phyloP scores from a whole-genome alignment of 2,888 invertebrate genomes.

The Adineta ricciae region DNA sequence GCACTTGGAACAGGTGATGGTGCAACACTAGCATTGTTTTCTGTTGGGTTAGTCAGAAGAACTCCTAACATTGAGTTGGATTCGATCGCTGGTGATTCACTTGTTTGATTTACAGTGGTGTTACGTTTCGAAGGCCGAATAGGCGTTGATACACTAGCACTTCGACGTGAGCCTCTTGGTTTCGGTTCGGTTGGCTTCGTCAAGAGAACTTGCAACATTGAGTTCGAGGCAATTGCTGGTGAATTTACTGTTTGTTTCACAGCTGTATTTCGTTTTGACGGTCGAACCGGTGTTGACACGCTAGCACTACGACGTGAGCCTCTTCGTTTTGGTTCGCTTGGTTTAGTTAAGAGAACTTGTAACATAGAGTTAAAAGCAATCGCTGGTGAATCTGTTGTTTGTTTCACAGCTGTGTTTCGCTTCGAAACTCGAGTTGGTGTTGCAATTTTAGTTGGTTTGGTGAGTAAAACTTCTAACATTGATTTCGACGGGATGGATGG shows the following conservation, averaged over 20 bases:
- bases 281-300: no score
- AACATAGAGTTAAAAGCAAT: no score
- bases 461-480: background rate
- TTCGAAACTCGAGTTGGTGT: no score
- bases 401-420: no score
- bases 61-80: background rate
- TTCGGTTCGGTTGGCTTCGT: background rate
- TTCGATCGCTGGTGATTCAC: background rate
- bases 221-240: background rate
- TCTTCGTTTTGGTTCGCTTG: background rate
- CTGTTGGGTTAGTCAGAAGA: background rate
- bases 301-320: no score
- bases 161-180: background rate
- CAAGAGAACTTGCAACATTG: background rate
- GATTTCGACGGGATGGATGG: background rate
- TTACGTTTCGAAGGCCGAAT: background rate
- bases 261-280: background rate
- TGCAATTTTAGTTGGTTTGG: no score
- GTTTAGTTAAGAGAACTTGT: background rate
- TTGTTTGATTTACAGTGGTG: background rate
- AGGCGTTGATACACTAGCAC: no score
- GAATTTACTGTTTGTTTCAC: background rate
- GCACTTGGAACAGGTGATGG: background rate
- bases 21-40: background rate
- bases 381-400: no score